A percentile compares a stretch with the other conserved stretches of the same genome.
phyloP scores from a whole-genome alignment of 1,140 invertebrate genomes.

The Euglossa dilemma region DNA sequence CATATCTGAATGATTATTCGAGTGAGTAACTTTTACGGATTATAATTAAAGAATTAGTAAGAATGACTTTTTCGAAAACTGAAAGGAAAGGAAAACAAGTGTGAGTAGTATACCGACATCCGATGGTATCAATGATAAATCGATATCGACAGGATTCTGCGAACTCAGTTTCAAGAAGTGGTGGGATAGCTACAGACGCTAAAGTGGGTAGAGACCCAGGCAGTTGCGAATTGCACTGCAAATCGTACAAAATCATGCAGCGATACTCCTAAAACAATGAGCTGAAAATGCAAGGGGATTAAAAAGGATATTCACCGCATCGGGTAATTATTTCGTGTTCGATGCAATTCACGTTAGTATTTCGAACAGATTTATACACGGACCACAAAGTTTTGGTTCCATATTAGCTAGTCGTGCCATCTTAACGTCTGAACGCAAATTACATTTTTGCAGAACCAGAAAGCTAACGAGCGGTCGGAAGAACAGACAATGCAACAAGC shows the following conservation, averaged over 20 bases:
- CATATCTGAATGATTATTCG: no score
- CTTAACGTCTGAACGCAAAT: background rate
- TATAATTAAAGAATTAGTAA: no score
- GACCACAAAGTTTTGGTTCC: background rate
- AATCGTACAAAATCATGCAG: slow-evolving; percentile 1
- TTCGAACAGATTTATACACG: background rate
- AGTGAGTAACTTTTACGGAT: no score
- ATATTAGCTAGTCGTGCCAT: background rate
- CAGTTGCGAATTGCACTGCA: background rate
- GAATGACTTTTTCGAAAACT: no score
- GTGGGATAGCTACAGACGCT: no score
- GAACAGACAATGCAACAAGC: slow-evolving; percentile 28
- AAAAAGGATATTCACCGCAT: background rate
- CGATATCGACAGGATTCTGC: no score
- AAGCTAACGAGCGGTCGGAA: background rate
- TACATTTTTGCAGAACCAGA: background rate
- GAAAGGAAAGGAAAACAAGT: no score
- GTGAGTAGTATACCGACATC: no score
- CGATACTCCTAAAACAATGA: background rate
- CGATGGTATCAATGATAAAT: no score
- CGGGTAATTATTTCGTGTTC: background rate
- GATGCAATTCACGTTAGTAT: background rate
- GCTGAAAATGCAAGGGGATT: background rate
- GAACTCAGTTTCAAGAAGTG: no score
- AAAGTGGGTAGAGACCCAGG: no score